Percentiles rank a stretch among this genome's conserved stretches.
phyloP scores from a whole-genome alignment of 2,888 invertebrate species.

The Sphinx pinastri region DNA sequence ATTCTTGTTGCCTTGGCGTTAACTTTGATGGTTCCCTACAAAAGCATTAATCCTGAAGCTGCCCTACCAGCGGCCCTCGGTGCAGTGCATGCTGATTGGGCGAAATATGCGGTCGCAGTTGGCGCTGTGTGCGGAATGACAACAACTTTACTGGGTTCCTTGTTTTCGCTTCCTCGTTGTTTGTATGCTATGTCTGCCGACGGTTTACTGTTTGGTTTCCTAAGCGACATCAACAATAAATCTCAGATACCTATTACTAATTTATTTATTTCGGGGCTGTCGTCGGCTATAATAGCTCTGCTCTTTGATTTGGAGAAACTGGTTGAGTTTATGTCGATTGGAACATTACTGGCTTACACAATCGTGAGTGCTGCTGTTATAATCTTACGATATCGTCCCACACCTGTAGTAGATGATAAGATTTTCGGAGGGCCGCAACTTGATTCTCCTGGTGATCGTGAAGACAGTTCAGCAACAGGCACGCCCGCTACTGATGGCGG shows the following conservation, averaged over 20 bases:
- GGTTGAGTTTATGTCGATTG: conserved; percentile 97
- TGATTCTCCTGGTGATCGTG: conserved; percentile 83
- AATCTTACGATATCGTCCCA: conserved; percentile 90
- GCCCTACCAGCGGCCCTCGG: conserved; percentile 92
- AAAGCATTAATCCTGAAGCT: conserved; percentile 89
- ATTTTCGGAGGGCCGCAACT: conserved; percentile 75
- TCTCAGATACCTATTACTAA: conserved; percentile 92
- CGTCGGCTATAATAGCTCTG: conserved; percentile 91
- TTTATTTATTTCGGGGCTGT: conserved; percentile 89
- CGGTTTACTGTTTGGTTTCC: conserved; percentile 91
- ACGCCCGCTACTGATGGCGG: conserved; percentile 85
- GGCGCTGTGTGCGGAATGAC: conserved; percentile 97
- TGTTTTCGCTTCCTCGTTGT: conserved; percentile 93
- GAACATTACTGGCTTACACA: conserved; percentile 93
- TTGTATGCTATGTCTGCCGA: conserved; percentile 96
- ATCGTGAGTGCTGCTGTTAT: conserved; percentile 96
- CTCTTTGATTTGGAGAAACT: conserved; percentile 94
- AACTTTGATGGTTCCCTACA: conserved; percentile 92
- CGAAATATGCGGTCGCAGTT: conserved; percentile 91
- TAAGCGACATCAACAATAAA: conserved; percentile 89
- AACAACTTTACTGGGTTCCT: conserved; percentile 92
- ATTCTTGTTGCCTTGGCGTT: conserved; percentile 92
- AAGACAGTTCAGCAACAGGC: conserved; percentile 85
- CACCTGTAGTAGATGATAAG: conserved; percentile 77
- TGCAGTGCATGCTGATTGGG: conserved; percentile 90